Evolutionary conservation across 2,113 vertebrate species (phyloP).

Genomic region (Ivindomyrus marchei): DNA sequence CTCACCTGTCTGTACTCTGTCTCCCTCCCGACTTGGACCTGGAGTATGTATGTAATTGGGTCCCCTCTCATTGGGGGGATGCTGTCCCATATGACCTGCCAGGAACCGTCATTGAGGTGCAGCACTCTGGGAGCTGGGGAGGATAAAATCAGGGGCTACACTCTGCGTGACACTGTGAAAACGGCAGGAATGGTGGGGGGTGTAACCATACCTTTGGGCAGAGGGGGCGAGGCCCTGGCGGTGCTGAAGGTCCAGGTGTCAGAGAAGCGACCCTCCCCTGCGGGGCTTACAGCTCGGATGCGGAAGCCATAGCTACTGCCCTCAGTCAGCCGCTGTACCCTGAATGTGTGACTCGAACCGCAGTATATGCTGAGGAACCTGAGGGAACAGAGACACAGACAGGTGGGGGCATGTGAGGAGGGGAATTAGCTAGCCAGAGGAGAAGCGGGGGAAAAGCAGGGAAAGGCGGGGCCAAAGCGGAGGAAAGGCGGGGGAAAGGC

Average conservation of each 20-base stretch:
- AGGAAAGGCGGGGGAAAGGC: not conserved
- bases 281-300: slow-evolving; percentile 86
- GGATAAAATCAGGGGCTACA: not conserved
- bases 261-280: slow-evolving; percentile 89
- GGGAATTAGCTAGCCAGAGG: not conserved
- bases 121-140: slow-evolving; percentile 80
- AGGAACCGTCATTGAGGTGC: slow-evolving; percentile 84
- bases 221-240: slow-evolving; percentile 84
- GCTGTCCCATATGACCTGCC: slow-evolving; percentile 89
- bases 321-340: slow-evolving; percentile 85
- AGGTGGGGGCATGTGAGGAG: not conserved
- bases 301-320: slow-evolving; percentile 86
- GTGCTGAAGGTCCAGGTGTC: slow-evolving; percentile 84
- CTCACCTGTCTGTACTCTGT: slow-evolving; percentile 95
- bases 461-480: not conserved
- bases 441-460: not conserved
- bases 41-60: slow-evolving; percentile 80
- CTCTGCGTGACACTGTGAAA: not conserved
- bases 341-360: slow-evolving; percentile 94
- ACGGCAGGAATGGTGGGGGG: not conserved
- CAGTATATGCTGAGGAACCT: slow-evolving; percentile 92
- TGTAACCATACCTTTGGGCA: slow-evolving; percentile 78
- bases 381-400: slow-evolving; percentile 11
- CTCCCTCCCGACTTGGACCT: slow-evolving; percentile 88
- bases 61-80: slow-evolving; percentile 92